Evolutionary conservation across 2,888 invertebrate species (phyloP), one percentile per base, ranked within the genome.

Genomic region (Sycophila texana): DNA sequence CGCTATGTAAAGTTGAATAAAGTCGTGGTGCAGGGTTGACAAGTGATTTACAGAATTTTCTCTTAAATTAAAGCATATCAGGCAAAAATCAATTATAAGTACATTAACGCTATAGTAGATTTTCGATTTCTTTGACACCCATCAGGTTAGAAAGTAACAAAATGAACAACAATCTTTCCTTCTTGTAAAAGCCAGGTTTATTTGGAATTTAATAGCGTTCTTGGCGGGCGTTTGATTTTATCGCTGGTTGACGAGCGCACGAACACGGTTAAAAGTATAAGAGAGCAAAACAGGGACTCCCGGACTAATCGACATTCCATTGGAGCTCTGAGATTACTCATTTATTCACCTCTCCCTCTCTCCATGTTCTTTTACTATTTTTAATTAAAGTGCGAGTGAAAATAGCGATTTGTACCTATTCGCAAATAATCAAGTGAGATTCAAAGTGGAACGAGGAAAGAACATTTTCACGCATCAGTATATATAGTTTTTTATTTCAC

Each of bases 281-380:
- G 39, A 57, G 57, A 18, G 18, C 30, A 70, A 70, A 57, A 57
- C 55, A 39, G 18, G 47, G 30, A 16, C 10, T 30, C 26, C 18
- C n/a, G 16, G 20, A 70, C 68, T 70, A 70, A 70, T 70, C 68
- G 68, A 70, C 68, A 70, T 70, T 70, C 68, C 68, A 57, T 39
- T 57, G 55, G 39, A 70, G 57, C 39, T 18, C 26, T 39, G 57
- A 39, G 57, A 70, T 70, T 57, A 39, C 68, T 57, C 30, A 57
- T 39, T 70, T 70, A 70, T 12, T 70, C 57, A 39, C 22, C 57
- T 13, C 18, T 67, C 67, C 53, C 30, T 30, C 12, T 26, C 53
- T 7, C 39, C 39, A 10, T 10, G 1, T 39, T 10, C 10, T 39
- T 39, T 39, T 39, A 39, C 53, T 53, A n/a, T 53, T 53, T 53